Percentiles rank a stretch among this genome's conserved stretches.
These are phyloP conservation scores for Porphyrio hochstetteri DNA, from an alignment of 2,113 vertebrate genomes.

Conservation along the genomic window DNA sequence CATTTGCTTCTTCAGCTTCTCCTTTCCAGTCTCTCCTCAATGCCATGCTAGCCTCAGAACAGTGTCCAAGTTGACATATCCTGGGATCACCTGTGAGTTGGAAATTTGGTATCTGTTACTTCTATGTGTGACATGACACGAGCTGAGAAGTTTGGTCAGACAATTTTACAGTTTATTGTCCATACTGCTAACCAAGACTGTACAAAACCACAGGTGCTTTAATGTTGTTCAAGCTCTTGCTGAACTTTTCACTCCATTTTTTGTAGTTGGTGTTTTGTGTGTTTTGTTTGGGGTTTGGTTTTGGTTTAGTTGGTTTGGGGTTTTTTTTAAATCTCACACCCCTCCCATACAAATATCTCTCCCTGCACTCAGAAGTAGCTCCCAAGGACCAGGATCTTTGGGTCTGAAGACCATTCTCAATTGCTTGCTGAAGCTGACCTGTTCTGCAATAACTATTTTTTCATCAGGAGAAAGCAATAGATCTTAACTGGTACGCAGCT, in stretches of 20 bases:
- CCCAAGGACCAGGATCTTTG: background rate
- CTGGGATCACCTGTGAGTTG: background rate
- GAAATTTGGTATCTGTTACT: background rate
- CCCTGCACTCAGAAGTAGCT: background rate
- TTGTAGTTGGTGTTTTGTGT: background rate
- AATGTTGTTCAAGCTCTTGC: background rate
- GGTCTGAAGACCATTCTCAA: background rate
- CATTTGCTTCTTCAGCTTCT: background rate
- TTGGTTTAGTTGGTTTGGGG: background rate
- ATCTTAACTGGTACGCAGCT: accelerated
- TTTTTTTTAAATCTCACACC: background rate
- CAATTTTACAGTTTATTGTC: background rate
- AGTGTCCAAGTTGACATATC: background rate
- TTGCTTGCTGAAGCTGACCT: background rate
- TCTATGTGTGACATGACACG: background rate
- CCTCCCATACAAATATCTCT: background rate
- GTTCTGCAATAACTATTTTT: background rate
- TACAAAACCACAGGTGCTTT: background rate
- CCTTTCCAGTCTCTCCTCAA: background rate
- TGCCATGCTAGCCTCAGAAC: background rate
- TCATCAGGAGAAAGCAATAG: background rate
- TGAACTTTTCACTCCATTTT: background rate
- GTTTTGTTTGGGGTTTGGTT: background rate
- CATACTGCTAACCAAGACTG: background rate
- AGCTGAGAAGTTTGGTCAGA: background rate